These are phyloP conservation scores for Mellilla xanthometata DNA, from an alignment of 2,888 invertebrate species.

Conservation along the genomic window DNA sequence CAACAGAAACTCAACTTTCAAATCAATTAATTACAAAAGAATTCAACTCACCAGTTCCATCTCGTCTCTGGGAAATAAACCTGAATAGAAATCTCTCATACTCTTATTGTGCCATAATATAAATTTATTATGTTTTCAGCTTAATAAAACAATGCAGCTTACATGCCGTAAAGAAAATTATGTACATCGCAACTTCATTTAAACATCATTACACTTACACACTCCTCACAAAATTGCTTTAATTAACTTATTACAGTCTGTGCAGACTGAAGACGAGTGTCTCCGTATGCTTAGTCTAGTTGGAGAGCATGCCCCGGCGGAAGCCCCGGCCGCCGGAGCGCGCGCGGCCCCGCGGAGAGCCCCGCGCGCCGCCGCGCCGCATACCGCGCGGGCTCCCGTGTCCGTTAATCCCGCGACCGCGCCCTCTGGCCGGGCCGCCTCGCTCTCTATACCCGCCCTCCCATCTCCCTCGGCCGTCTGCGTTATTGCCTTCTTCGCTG, in stretches of 20 bases:
- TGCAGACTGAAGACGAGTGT: constrained; percentile 38
- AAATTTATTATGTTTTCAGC: constrained; percentile 68
- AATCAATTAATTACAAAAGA: constrained; percentile 49
- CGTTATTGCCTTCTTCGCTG: constrained; percentile 49
- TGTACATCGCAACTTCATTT: constrained; percentile 71
- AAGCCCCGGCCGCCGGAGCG: constrained; percentile 60
- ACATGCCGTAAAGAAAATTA: constrained; percentile 72
- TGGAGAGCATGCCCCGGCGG: constrained; percentile 65
- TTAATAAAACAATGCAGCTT: constrained; percentile 66
- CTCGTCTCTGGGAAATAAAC: constrained; percentile 43
- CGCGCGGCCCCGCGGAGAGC: constrained; percentile 56
- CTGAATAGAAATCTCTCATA: constrained; percentile 50
- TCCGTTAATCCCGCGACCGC: constrained; percentile 43
- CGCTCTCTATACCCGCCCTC: constrained; percentile 59
- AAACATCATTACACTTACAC: constrained; percentile 68
- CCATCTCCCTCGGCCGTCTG: constrained; percentile 61
- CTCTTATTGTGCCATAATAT: constrained; percentile 61
- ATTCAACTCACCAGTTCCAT: constrained; percentile 64
- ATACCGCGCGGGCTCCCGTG: constrained; percentile 41
- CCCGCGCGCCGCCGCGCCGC: constrained; percentile 57
- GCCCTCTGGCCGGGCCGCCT: constrained; percentile 57
- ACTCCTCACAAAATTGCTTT: constrained; percentile 44
- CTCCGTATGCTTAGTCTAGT: constrained; percentile 45
- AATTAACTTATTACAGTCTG: constrained; percentile 52
- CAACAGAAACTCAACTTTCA: constrained; percentile 36